Evolutionary conservation across 2,113 vertebrate species (phyloP), one percentile per base, ranked within the genome.

Genomic region (Apteryx owenii): DNA sequence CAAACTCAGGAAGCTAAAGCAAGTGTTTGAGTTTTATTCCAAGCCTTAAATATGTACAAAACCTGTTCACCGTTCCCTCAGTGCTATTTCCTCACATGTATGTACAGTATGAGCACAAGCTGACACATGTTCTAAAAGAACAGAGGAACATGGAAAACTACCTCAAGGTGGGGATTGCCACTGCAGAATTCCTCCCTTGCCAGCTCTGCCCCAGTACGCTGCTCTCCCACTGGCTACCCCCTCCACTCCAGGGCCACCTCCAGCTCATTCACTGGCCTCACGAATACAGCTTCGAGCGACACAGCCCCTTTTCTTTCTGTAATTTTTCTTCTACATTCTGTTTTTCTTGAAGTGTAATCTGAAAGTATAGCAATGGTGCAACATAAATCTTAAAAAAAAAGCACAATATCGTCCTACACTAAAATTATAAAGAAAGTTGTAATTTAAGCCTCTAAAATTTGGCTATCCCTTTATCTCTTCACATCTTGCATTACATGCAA

Each of bases 321-420:
- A 79, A 62, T 73, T 80, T 8, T 80, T 65, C 25, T 76, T 71
- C 36, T 19, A 42, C 28, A 36, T 17, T 0, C 3, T 20, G 61
- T 53, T 60, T 72, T 69, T 60, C 38, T 66, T 13, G 53, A 61
- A 72, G 44, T 14, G 7, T 6, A 46, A 61, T 70, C 64, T 69
- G 18, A 77, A 80, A 68, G 20, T 16, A 51, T 20, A 79, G 46
- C 14, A 81, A 31, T 36, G 81, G 9, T 8, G 4, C 70, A 79
- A 54, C 16, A 72, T 15, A 64, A 78, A 89, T 50, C 6, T 81
- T 61, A 60, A 38, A 66, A 60, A 60, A 9, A 18, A 86, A 75
- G 8, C 71, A 4, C 7, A 62, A 44, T 33, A 53, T 8, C 68
- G 4, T 54, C 36, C 65, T 71, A 75, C 31, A 0, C 0, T 38